These are phyloP conservation scores for Dryas iulia DNA, from an alignment of 1,140 invertebrate species.

Conservation along the genomic window DNA sequence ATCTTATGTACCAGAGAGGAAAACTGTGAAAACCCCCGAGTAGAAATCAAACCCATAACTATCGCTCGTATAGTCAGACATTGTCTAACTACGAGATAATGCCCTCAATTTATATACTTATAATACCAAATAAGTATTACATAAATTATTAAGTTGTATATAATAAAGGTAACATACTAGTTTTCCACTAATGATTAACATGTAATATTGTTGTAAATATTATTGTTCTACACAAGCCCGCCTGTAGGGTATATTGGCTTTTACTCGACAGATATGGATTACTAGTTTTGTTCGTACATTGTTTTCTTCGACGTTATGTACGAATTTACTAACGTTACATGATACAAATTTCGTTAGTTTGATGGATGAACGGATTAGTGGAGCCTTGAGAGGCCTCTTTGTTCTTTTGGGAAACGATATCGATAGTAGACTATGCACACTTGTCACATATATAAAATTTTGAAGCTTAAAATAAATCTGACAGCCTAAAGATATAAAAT, in stretches of 20 bases:
- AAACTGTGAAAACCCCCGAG: too few species aligned
- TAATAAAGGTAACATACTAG: neutral
- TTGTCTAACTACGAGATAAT: too few species aligned
- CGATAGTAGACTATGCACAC: neutral
- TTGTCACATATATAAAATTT: too few species aligned
- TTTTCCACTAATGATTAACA: neutral
- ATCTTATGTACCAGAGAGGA: too few species aligned
- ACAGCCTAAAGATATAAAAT: too few species aligned
- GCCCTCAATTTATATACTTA: too few species aligned
- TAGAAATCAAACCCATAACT: too few species aligned
- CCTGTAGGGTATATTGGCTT: neutral
- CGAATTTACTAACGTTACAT: neutral
- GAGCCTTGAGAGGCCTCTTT: neutral
- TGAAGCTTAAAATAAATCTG: too few species aligned
- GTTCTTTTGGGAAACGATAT: neutral
- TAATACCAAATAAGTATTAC: too few species aligned
- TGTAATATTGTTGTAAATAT: neutral
- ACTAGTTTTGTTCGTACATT: neutral
- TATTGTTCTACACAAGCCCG: neutral
- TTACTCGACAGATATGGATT: neutral
- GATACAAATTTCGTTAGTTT: conserved; percentile 5
- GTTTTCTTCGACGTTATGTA: neutral
- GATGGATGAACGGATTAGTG: conserved; percentile 5
- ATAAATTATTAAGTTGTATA: neutral
- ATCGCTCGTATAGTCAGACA: too few species aligned